Evolutionary conservation across 2,797 vertebrate species (phyloP).

Genomic region (Enteromius anoplus): DNA sequence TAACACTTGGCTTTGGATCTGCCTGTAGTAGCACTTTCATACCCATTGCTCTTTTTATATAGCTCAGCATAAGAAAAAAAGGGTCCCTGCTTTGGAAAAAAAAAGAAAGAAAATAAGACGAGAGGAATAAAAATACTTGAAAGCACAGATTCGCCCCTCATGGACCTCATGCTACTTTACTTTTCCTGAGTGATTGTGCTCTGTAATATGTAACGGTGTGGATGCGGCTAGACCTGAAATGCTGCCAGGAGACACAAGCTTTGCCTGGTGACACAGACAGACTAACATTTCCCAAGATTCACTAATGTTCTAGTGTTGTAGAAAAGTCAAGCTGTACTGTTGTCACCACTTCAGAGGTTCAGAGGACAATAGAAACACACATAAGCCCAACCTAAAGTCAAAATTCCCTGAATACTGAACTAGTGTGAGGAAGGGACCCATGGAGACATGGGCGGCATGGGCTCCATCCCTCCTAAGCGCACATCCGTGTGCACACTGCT

Average conservation of each 20-base stretch:
- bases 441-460: slow-evolving; percentile 65
- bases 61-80: slow-evolving; percentile 66
- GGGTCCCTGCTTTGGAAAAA: slow-evolving; percentile 55
- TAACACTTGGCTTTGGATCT: slow-evolving; percentile 56
- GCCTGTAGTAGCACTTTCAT: slow-evolving; percentile 72
- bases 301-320: slow-evolving; percentile 37
- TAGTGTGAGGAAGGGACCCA: slow-evolving; percentile 67
- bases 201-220: slow-evolving; percentile 61
- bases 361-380: slow-evolving; percentile 26
- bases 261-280: slow-evolving; percentile 48
- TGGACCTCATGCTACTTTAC: slow-evolving; percentile 37
- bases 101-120: slow-evolving; percentile 25
- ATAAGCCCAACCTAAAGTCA: slow-evolving; percentile 12
- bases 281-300: slow-evolving; percentile 30
- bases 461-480: slow-evolving; percentile 83
- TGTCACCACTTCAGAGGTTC: slow-evolving; percentile 43
- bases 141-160: slow-evolving; percentile 62
- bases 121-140: slow-evolving; percentile 53
- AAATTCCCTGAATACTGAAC: slow-evolving; percentile 64
- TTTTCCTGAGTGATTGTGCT: slow-evolving; percentile 62
- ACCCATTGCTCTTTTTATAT: slow-evolving; percentile 73
- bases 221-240: slow-evolving; percentile 60
- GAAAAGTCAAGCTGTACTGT: slow-evolving; percentile 42
- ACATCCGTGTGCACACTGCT: slow-evolving; percentile 89
- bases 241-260: slow-evolving; percentile 59